A percentile compares a stretch with the other conserved stretches of the same genome.
Conservation (phyloP, 2,888 invertebrate species). For the Pharmacophagus antenor region DNA sequence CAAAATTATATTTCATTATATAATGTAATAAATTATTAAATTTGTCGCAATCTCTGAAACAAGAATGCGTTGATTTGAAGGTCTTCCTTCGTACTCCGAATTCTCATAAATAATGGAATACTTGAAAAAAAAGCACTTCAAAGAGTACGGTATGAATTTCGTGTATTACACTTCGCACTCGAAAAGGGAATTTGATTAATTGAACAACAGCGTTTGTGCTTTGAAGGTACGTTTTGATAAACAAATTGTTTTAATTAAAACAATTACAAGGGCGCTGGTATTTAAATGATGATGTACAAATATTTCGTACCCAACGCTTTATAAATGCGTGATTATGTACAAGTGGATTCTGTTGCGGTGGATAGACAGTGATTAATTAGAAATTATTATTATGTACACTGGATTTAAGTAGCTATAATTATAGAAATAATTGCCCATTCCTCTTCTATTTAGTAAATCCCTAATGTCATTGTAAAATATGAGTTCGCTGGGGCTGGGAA, state of each 20-base stretch:
- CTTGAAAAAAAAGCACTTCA: not conserved
- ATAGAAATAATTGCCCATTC: not conserved
- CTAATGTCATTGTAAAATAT: not conserved
- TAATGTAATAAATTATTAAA: not conserved
- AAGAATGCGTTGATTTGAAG: not conserved
- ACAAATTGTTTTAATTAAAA: slow-evolving; percentile 22
- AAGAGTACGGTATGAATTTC: not conserved
- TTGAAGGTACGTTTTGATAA: slow-evolving; percentile 17
- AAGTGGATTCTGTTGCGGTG: not conserved
- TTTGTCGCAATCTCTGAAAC: not conserved
- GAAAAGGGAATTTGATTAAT: slow-evolving; percentile 16
- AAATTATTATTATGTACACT: not conserved
- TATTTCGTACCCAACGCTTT: not conserved
- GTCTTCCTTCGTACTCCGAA: not conserved
- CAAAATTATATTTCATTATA: no score
- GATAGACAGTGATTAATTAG: not conserved
- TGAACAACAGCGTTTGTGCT: slow-evolving; percentile 13
- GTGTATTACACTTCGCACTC: slow-evolving; percentile 1
- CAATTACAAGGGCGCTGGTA: slow-evolving; percentile 12
- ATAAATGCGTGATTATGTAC: not conserved
- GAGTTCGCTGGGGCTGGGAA: no score
- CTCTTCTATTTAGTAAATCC: not conserved
- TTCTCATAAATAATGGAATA: not conserved
- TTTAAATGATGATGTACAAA: slow-evolving; percentile 4
- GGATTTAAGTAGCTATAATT: not conserved